Conservation (phyloP, 2,113 vertebrate genomes). For the Pterophyllum scalare region DNA sequence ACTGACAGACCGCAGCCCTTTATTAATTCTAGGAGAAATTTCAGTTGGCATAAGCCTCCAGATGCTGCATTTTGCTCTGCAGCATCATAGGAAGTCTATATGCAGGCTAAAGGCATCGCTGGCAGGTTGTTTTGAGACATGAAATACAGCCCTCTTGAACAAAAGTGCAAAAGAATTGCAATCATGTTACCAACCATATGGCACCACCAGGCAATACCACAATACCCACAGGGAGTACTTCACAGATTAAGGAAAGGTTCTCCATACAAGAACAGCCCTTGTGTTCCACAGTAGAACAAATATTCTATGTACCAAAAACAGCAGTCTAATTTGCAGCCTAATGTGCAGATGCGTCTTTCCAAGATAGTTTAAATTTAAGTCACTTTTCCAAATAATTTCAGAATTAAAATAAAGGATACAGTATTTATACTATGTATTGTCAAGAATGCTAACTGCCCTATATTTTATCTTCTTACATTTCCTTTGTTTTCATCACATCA, state of each 20-base stretch:
- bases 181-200: neutral
- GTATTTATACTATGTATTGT: neutral
- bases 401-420: neutral
- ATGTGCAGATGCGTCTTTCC: too few relatives aligned
- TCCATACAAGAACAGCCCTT: neutral
- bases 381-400: neutral
- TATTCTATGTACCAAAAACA: neutral
- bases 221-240: slow-evolving; percentile 8
- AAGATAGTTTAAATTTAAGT: too few relatives aligned
- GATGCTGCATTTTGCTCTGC: too few relatives aligned
- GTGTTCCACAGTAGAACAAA: neutral
- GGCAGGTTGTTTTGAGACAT: slow-evolving; percentile 24
- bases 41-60: neutral
- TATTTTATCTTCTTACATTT: neutral
- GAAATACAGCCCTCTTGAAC: slow-evolving; percentile 10
- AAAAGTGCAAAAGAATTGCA: neutral
- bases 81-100: too few relatives aligned
- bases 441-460: neutral
- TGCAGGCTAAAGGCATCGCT: neutral
- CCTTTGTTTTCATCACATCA: neutral
- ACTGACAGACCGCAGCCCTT: slow-evolving; percentile 12
- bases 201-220: neutral
- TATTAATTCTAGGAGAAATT: slow-evolving; percentile 14
- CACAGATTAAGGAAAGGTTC: neutral
- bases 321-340: too few relatives aligned